phyloP scores from a whole-genome alignment of 2,797 vertebrate species.

The Halcyon badia region DNA sequence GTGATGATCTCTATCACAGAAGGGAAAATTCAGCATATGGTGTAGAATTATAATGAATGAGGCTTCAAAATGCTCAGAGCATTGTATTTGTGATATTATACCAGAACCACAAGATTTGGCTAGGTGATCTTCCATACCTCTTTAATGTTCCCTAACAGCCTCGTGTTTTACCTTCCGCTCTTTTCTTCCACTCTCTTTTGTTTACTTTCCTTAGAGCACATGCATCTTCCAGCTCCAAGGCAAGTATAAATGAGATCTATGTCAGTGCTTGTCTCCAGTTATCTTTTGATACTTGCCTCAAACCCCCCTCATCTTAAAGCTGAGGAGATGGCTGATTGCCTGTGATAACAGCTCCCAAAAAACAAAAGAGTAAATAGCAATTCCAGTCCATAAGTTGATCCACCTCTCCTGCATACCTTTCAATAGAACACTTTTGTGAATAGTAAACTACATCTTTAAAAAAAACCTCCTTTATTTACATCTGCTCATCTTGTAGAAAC shows the following conservation, averaged over 20 bases:
- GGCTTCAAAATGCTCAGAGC: neutral
- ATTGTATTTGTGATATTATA: neutral
- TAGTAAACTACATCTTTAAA: neutral
- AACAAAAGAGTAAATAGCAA: neutral
- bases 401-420: neutral
- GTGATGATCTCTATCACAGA: neutral
- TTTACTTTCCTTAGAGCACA: neutral
- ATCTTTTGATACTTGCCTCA: neutral
- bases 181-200: neutral
- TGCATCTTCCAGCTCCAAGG: neutral
- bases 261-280: slow-evolving; percentile 8
- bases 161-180: neutral
- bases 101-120: neutral
- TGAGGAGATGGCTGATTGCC: slow-evolving; percentile 6
- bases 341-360: neutral
- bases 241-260: slow-evolving; percentile 1
- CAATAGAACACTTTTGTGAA: neutral
- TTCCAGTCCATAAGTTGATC: neutral
- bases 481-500: neutral
- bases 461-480: neutral
- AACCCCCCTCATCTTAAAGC: slow-evolving; percentile 1
- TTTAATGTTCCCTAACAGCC: neutral
- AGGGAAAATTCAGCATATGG: neutral
- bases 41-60: neutral
- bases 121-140: neutral